Base-by-base conservation (phyloP, 2,797 vertebrate genomes). In the Melanotaenia parkinsoni region DNA sequence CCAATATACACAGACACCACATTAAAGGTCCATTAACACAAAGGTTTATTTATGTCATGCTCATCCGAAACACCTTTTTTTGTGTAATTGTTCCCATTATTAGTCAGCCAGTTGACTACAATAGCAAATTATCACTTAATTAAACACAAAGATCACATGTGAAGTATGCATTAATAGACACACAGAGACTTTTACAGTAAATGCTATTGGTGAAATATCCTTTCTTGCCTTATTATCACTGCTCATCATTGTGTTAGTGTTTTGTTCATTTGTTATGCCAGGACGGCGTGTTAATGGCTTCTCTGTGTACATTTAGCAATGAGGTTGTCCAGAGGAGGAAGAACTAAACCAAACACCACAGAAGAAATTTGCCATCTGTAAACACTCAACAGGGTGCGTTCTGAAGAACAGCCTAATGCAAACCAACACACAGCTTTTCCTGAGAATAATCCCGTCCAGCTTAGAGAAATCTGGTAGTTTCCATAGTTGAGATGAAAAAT, bases 351-450 rank as follows among this genome's bases (percentile, higher is more conserved):
- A 50, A 50, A 50, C 47, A 22, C n/a, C 20, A 22, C 47, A 50
- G 47, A 1, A 50, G 47, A 50, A 50, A 50, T 50, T 22, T 22
- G 47, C 47, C 47, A 50, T 50, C 47, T 22, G 47, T 50, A 50
- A 50, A 50, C 47, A 50, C 20, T 22, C 2, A n/a, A 22, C 9
- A 16, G n/a, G 14, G 30, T 20, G 63, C 56, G 24, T 26, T 38
- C 1, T 6, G 18, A 20, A n/a, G 32, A 38, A 28, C 18, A 69
- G 70, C 63, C 67, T 70, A 73, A 84, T 20, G 76, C 65, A 67
- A 83, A 60, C 50, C 58, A 33, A 58, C 66, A 76, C 74, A 77
- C 64, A 74, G 68, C 75, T 70, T 79, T 79, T 66, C 59, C 74
- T 51, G n/a, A n/a, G n/a, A 51, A 51, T 22, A 22, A 51, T 51